Evolutionary conservation across 2,113 vertebrate genomes (phyloP).

Genomic region (Raphicerus campestris): DNA sequence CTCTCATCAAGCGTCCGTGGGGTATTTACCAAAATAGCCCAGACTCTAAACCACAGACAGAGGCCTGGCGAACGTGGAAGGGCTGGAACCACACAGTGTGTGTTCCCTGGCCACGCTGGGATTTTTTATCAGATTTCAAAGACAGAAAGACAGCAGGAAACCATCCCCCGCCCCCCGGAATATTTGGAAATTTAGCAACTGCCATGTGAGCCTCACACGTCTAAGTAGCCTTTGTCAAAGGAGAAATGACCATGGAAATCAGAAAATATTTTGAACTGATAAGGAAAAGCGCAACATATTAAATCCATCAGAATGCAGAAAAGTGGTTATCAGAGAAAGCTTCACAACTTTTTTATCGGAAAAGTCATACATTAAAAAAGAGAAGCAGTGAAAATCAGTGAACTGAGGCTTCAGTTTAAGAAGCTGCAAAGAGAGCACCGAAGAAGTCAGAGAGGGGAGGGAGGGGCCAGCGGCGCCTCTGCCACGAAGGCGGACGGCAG

Average conservation of each 20-base stretch:
- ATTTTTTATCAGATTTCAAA: not conserved
- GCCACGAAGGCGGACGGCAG: not conserved
- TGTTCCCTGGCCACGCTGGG: not conserved
- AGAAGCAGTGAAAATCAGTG: not conserved
- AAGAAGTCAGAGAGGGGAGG: not conserved
- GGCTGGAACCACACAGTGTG: rapidly evolving
- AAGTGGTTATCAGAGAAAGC: too few relatives aligned
- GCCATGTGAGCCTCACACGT: not conserved
- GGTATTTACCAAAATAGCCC: not conserved
- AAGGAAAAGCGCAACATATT: not conserved
- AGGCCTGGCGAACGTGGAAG: rapidly evolving
- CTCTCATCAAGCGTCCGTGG: rapidly evolving
- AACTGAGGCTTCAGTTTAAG: not conserved
- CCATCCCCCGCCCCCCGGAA: not conserved
- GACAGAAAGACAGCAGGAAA: not conserved
- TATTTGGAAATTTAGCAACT: not conserved
- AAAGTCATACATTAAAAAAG: not conserved
- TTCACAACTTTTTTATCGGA: not conserved
- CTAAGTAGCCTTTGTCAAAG: not conserved
- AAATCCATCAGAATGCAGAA: not conserved
- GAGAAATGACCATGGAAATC: not conserved
- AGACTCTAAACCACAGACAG: not conserved
- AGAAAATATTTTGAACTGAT: not conserved
- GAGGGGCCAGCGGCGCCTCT: too few relatives aligned
- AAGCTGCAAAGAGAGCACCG: not conserved